Evolutionary conservation across 1,140 invertebrate genomes (phyloP).

Genomic region (Brachionus rotundiformis): DNA sequence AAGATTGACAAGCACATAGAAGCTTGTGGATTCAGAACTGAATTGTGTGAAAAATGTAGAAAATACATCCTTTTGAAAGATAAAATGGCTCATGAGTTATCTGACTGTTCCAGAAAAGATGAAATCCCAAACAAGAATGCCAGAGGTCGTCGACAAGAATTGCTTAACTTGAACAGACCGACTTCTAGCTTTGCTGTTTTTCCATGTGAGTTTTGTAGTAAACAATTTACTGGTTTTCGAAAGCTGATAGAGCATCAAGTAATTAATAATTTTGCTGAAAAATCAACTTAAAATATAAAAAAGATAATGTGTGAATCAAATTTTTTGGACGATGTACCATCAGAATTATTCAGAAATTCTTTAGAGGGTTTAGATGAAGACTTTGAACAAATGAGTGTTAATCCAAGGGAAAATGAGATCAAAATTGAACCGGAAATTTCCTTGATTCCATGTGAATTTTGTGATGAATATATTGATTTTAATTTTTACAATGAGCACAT

Average conservation of each 20-base stretch:
- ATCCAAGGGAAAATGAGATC: not conserved
- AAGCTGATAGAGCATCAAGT: slow-evolving; percentile 9
- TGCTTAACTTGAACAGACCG: not conserved
- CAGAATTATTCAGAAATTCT: not conserved
- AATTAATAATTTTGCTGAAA: not conserved
- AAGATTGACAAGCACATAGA: not conserved
- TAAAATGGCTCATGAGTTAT: not conserved
- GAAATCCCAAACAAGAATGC: not conserved
- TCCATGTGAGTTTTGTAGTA: slow-evolving; percentile 33
- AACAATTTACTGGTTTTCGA: not conserved
- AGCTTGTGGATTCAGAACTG: not conserved
- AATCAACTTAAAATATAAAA: not conserved
- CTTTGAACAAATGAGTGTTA: not conserved
- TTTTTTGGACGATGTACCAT: not conserved
- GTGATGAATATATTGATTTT: not conserved
- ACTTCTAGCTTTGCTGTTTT: not conserved
- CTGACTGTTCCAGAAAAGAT: not conserved
- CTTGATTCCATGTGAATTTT: not conserved
- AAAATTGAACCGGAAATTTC: not conserved
- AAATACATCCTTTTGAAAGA: slow-evolving; percentile 19
- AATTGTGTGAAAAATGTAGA: slow-evolving; percentile 19
- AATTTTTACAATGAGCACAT: not conserved
- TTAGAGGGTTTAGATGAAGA: not conserved
- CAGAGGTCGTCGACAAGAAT: not conserved
- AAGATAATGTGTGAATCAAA: slow-evolving; percentile 3